Evolutionary conservation across 2,888 invertebrate species (phyloP), one percentile per base, ranked within the genome.

Genomic region (Oasisia sp.): DNA sequence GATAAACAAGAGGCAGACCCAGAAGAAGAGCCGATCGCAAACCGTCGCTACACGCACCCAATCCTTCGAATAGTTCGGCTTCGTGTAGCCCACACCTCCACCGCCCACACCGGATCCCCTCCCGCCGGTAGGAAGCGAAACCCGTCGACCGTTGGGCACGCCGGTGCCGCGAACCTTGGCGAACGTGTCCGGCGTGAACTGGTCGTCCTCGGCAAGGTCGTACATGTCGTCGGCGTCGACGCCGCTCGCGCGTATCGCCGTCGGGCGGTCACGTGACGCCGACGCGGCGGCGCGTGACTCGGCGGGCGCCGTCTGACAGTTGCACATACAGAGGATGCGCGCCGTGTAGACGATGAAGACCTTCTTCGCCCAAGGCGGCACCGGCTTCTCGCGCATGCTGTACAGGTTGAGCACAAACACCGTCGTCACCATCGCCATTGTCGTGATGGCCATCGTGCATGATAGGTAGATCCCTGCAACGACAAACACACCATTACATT

Each of bases 401-500:
- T 94, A 94, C 90, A 94, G 92, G 92, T 94, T 94, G 32, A 93
- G 93, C 38, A 94, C 94, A 44, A 94, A 93, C 44, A 94, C 94
- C 12, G 94, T 94, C 74, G 94, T 93, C 90, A 94, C 94, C 94
- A 94, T 94, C 19, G 94, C 94, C 92, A 94, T 50, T 14, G 94
- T 94, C 9, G 94, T 94, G 91, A 94, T 94, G 45, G 94, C 94
- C 94, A 94, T 94, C 74, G 94, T 94, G 91, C 93, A 94, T 19
- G 94, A 94, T 27, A 94, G 92, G 91, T 94, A 94, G 12, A 94
- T 93, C 89, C 94, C 94, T 94, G 93, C 74, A 74, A 74, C 74
- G 7, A 74, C 74, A n/a, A 74, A 74, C 74, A 74, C 74, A 7
- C 27, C 14, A 27, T 27, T 4, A 12, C 14, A 14, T 50, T 50